Percentiles rank a stretch among this genome's conserved stretches.
These are phyloP conservation scores for Amphimedon queenslandica DNA, from an alignment of 37 sponge, comb jelly and placozoan genomes.

Conservation along the genomic window DNA sequence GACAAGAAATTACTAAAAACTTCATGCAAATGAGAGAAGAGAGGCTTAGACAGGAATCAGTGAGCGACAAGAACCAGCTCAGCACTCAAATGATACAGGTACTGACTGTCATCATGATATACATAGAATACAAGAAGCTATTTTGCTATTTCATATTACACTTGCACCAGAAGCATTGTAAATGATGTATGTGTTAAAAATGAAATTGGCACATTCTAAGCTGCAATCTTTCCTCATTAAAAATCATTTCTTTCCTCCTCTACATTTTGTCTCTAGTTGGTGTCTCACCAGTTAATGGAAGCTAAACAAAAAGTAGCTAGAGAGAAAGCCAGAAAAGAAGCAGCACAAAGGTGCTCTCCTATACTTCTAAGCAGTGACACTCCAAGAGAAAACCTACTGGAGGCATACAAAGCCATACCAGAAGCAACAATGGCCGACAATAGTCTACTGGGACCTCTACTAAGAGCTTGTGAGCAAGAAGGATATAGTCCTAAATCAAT, in stretches of 20 bases:
- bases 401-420: background rate
- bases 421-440: background rate
- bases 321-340: slow-evolving; percentile 22
- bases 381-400: background rate
- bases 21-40: slow-evolving; percentile 35
- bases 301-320: slow-evolving; percentile 30
- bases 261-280: slow-evolving; percentile 22
- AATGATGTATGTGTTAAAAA: too few relatives aligned
- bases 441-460: background rate
- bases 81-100: slow-evolving; percentile 33
- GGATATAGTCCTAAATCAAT: slow-evolving; percentile 7
- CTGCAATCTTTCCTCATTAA: too few relatives aligned
- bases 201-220: too few relatives aligned
- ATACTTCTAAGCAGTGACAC: background rate
- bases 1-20: slow-evolving; percentile 15
- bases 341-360: background rate
- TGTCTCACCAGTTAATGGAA: slow-evolving; percentile 20
- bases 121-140: background rate
- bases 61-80: slow-evolving; percentile 15
- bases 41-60: slow-evolving; percentile 12
- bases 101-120: background rate
- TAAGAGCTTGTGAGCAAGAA: slow-evolving; percentile 2
- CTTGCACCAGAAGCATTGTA: too few relatives aligned
- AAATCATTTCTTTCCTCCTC: too few relatives aligned
- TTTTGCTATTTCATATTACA: background rate